Percentiles rank a stretch among this genome's conserved stretches.
Conservation (phyloP, 2,888 invertebrate genomes). For the Lasioglossum morio region DNA sequence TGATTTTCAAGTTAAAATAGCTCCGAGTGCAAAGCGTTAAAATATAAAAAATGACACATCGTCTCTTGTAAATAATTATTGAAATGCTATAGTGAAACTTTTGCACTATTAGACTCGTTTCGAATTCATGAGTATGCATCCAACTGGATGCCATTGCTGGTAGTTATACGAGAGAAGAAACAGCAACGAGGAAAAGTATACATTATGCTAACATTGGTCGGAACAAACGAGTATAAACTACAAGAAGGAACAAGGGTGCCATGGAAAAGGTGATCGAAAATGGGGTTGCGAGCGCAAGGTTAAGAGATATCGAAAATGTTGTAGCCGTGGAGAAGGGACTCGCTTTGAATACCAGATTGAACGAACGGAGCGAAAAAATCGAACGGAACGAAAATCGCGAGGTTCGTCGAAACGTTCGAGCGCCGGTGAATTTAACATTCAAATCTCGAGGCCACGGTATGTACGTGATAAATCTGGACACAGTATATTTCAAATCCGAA, state of each 20-base stretch:
- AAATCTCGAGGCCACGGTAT: background rate
- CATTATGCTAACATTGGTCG: conserved; percentile 42
- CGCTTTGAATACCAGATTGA: conserved; percentile 51
- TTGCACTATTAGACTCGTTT: background rate
- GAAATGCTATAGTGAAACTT: background rate
- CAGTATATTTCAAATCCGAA: background rate
- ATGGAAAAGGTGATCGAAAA: conserved; percentile 45
- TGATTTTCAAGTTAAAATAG: too few species aligned
- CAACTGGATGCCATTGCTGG: background rate
- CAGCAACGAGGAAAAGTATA: conserved; percentile 25
- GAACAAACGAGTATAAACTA: conserved; percentile 31
- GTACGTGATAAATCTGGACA: conserved; percentile 8
- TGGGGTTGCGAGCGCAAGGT: conserved; percentile 60
- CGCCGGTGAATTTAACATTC: conserved; percentile 33
- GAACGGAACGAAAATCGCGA: conserved; percentile 27
- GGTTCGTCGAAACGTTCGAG: background rate
- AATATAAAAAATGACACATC: background rate
- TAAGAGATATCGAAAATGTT: conserved; percentile 64
- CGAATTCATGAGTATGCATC: background rate
- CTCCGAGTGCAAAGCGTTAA: too few species aligned
- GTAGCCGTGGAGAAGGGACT: conserved; percentile 48
- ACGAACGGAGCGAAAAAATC: conserved; percentile 34
- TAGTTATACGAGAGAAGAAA: conserved; percentile 6
- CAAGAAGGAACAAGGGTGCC: conserved; percentile 13
- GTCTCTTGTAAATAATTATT: background rate